These are phyloP conservation scores for Oostethus manadensis DNA, from an alignment of 2,113 vertebrate genomes.

Conservation along the genomic window DNA sequence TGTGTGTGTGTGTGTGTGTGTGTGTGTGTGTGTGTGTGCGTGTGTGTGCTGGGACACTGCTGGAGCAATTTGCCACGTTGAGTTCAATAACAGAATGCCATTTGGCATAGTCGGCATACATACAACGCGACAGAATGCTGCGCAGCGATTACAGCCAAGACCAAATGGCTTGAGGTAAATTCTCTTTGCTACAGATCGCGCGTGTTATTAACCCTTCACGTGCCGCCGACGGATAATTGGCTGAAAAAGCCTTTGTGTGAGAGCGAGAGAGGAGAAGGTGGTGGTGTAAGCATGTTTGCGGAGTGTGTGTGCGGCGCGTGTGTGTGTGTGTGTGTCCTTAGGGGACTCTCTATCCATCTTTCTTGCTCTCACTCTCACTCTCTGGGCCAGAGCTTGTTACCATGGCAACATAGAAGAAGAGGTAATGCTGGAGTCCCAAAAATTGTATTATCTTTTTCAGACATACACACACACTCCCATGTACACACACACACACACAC, in stretches of 20 bases:
- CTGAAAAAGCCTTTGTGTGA: slow-evolving; percentile 65
- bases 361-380: slow-evolving; percentile 61
- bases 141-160: slow-evolving; percentile 51
- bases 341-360: slow-evolving; percentile 66
- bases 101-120: slow-evolving; percentile 45
- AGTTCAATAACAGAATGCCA: slow-evolving; percentile 22
- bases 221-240: slow-evolving; percentile 58
- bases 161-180: slow-evolving; percentile 63
- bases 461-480: slow-evolving; percentile 15
- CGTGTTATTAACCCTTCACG: slow-evolving; percentile 61
- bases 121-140: slow-evolving; percentile 44
- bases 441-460: slow-evolving; percentile 67
- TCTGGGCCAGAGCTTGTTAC: slow-evolving; percentile 67
- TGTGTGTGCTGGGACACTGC: slow-evolving; percentile 12
- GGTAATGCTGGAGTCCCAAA: slow-evolving; percentile 67
- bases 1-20: slow-evolving; percentile 2
- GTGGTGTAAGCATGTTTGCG: slow-evolving; percentile 51
- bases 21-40: slow-evolving; percentile 3
- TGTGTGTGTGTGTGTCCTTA: slow-evolving; percentile 53
- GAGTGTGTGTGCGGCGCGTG: slow-evolving; percentile 10
- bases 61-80: slow-evolving; percentile 38
- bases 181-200: slow-evolving; percentile 61
- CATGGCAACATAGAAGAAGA: slow-evolving; percentile 69
- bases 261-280: slow-evolving; percentile 22
- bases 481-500: slow-evolving; percentile 16